A percentile compares a stretch with the other conserved stretches of the same genome.
Evolutionary conservation across 1,140 invertebrate species (phyloP).

Genomic region (Diorhabda sublineata): DNA sequence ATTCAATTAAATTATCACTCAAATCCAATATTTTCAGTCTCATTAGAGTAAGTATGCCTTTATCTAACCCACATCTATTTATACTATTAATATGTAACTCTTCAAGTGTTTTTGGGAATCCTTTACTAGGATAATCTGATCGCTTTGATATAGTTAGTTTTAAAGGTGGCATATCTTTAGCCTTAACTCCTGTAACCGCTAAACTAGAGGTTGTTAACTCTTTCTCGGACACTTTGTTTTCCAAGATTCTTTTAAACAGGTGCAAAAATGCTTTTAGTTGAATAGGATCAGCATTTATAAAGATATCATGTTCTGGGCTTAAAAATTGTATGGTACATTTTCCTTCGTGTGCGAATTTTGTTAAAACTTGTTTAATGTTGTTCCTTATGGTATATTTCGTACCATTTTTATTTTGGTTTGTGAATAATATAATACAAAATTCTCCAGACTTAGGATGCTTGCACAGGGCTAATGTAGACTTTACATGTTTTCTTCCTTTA

Average conservation of each 20-base stretch:
- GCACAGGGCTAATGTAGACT: constrained; percentile 62
- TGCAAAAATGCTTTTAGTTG: constrained; percentile 66
- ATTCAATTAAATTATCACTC: constrained; percentile 69
- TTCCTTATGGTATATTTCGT: constrained; percentile 63
- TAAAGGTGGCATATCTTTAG: constrained; percentile 48
- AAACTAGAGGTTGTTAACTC: constrained; percentile 53
- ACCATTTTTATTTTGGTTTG: constrained; percentile 59
- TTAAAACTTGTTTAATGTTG: constrained; percentile 63
- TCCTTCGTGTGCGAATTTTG: constrained; percentile 66
- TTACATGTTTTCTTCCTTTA: constrained; percentile 50
- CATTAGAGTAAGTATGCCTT: constrained; percentile 61
- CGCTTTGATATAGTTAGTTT: constrained; percentile 58
- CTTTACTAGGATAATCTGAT: constrained; percentile 64
- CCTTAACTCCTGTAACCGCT: constrained; percentile 48
- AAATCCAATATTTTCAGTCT: constrained; percentile 68
- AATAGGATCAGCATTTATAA: constrained; percentile 61
- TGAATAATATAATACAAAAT: constrained; percentile 62
- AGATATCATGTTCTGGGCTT: constrained; percentile 64
- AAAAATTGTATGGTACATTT: constrained; percentile 69
- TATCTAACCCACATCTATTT: constrained; percentile 59
- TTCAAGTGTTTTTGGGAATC: constrained; percentile 62
- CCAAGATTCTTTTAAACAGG: constrained; percentile 57
- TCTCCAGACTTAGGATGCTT: constrained; percentile 56
- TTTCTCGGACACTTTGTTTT: constrained; percentile 55
- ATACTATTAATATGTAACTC: constrained; percentile 57